Percentiles rank a stretch among this genome's conserved stretches.
Conservation (phyloP, 2,113 vertebrate genomes). For the Paramormyrops kingsleyae region DNA sequence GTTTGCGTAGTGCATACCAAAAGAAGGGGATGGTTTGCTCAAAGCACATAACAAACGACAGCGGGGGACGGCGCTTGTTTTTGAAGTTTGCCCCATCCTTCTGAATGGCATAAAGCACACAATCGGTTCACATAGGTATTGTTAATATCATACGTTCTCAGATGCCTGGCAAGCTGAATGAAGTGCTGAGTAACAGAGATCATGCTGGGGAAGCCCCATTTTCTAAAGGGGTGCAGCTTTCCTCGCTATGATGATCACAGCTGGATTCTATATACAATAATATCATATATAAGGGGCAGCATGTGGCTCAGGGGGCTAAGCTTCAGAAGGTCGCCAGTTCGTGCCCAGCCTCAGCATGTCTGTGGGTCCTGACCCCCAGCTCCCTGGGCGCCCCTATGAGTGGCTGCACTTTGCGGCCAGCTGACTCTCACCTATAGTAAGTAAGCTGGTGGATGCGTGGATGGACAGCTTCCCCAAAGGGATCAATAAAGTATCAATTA, state of each 20-base stretch:
- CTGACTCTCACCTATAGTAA: no score
- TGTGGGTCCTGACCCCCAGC: no score
- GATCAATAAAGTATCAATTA: background rate
- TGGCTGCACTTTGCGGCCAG: no score
- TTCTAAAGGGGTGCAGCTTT: background rate
- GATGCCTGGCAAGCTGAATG: background rate
- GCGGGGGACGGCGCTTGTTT: background rate
- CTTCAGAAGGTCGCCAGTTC: no score
- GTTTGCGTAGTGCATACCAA: background rate
- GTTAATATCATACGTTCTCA: background rate
- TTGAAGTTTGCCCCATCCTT: background rate
- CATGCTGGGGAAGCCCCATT: background rate
- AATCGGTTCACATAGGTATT: background rate
- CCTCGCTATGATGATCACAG: background rate
- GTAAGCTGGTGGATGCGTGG: no score
- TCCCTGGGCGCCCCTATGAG: no score
- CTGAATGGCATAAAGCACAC: background rate
- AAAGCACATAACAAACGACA: background rate
- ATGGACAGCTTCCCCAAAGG: no score
- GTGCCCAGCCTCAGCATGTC: no score
- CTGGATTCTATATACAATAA: background rate
- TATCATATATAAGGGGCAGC: no score
- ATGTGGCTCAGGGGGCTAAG: no score
- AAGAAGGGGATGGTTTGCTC: background rate
- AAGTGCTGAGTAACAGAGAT: background rate